phyloP scores from a whole-genome alignment of 1,140 invertebrate genomes.

The Bursaphelenchus mucronatus region DNA sequence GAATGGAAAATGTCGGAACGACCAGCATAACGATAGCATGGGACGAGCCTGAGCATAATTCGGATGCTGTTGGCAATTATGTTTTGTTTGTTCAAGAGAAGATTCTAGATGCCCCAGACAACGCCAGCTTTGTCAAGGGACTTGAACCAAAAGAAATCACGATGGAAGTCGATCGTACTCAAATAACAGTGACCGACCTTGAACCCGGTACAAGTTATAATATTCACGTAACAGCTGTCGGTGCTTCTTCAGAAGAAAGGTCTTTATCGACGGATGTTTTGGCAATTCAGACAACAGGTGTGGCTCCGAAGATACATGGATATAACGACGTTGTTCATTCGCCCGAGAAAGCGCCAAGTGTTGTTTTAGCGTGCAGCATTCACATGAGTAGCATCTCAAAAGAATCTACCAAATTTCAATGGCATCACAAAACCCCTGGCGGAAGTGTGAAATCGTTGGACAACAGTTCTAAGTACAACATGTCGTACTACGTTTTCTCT shows the following conservation, averaged over 20 bases:
- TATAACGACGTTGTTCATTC: conserved; percentile 29
- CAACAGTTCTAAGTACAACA: conserved; percentile 25
- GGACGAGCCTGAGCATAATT: conserved; percentile 24
- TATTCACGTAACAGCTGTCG: conserved; percentile 24
- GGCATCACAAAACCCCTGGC: conserved; percentile 17
- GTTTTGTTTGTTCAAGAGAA: conserved; percentile 16
- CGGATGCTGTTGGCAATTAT: conserved; percentile 21
- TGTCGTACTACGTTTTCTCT: conserved; percentile 32
- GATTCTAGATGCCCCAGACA: neutral
- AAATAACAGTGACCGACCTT: conserved; percentile 7
- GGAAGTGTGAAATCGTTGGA: conserved; percentile 8
- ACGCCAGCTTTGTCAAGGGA: neutral
- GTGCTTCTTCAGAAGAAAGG: neutral
- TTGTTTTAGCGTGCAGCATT: conserved; percentile 31
- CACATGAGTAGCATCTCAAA: conserved; percentile 22
- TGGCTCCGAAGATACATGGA: conserved; percentile 24
- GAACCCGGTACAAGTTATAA: conserved; percentile 32
- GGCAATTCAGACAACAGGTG: conserved; percentile 33
- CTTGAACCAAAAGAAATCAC: conserved; percentile 5
- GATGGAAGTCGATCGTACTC: neutral
- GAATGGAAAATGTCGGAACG: conserved; percentile 20
- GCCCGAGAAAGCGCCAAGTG: conserved; percentile 20
- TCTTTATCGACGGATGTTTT: conserved; percentile 30
- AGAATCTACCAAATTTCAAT: conserved; percentile 4
- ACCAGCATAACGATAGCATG: conserved; percentile 22